These are phyloP conservation scores for Seriola dumerili DNA, from an alignment of 2,113 vertebrate species.

Conservation along the genomic window DNA sequence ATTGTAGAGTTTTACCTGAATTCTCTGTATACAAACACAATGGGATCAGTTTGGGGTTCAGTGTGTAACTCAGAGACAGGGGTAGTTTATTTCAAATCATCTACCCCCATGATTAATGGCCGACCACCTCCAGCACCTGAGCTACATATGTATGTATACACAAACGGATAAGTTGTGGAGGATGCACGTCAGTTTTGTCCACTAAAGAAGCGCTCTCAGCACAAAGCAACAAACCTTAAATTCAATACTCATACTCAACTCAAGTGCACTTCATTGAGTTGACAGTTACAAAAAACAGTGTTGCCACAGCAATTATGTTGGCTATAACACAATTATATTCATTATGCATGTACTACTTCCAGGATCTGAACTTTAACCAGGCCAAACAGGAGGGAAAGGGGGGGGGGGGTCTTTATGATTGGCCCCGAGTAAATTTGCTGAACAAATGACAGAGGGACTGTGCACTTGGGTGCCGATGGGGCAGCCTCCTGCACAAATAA, in stretches of 20 bases:
- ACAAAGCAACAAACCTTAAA: constrained; percentile 18
- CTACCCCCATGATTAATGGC: constrained; percentile 25
- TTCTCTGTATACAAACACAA: neutral
- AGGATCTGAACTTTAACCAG: constrained; percentile 71
- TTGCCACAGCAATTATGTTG: constrained; percentile 67
- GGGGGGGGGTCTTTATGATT: constrained; percentile 26
- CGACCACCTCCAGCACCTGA: neutral
- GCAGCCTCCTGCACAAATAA: constrained; percentile 77
- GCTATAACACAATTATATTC: constrained; percentile 76
- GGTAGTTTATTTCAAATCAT: neutral
- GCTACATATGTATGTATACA: constrained; percentile 8
- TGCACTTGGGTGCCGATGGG: constrained; percentile 70
- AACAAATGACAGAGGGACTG: constrained; percentile 68
- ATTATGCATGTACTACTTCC: constrained; percentile 74
- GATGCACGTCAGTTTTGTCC: constrained; percentile 17
- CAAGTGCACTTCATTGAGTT: constrained; percentile 66
- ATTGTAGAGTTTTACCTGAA: neutral
- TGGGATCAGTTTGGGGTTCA: neutral
- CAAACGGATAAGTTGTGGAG: neutral
- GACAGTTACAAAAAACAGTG: constrained; percentile 82
- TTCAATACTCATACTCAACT: constrained; percentile 58
- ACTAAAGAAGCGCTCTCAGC: constrained; percentile 8
- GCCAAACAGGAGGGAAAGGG: constrained; percentile 11
- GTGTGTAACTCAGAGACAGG: neutral
- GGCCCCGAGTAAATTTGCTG: constrained; percentile 75